Percentiles rank a stretch among this genome's conserved stretches.
These are phyloP conservation scores for Chloroceryle inda DNA, from an alignment of 2,797 vertebrate genomes.

Conservation along the genomic window DNA sequence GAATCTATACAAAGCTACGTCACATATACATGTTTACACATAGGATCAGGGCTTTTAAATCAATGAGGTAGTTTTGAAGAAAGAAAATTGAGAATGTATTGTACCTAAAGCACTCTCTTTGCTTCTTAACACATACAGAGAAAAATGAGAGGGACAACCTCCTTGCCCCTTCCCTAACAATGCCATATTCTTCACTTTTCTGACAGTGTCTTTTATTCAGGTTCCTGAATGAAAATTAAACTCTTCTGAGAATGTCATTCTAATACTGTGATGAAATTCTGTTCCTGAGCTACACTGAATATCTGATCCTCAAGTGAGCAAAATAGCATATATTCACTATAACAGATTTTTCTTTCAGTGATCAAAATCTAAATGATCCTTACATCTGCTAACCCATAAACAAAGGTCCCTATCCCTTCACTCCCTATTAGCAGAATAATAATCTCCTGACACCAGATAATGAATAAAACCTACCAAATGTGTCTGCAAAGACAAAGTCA, in stretches of 20 bases:
- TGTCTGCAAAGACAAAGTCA: not conserved
- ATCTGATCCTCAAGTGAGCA: not conserved
- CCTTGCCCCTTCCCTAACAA: not conserved
- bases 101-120: not conserved
- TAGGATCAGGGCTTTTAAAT: not conserved
- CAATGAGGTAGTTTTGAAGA: not conserved
- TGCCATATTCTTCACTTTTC: not conserved
- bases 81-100: not conserved
- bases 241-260: not conserved
- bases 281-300: not conserved
- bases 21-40: not conserved
- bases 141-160: not conserved
- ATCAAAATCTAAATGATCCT: conserved; percentile 21
- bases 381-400: not conserved
- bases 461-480: not conserved
- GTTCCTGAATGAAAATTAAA: not conserved
- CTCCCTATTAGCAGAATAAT: not conserved
- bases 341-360: not conserved
- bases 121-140: not conserved
- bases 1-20: not conserved
- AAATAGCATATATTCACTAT: not conserved
- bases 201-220: not conserved
- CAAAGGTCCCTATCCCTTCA: not conserved
- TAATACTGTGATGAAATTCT: not conserved
- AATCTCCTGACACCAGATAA: conserved; percentile 24